Evolutionary conservation across 1,140 invertebrate species (phyloP), one percentile per base, ranked within the genome.

Genomic region (Bombus difficillimus): DNA sequence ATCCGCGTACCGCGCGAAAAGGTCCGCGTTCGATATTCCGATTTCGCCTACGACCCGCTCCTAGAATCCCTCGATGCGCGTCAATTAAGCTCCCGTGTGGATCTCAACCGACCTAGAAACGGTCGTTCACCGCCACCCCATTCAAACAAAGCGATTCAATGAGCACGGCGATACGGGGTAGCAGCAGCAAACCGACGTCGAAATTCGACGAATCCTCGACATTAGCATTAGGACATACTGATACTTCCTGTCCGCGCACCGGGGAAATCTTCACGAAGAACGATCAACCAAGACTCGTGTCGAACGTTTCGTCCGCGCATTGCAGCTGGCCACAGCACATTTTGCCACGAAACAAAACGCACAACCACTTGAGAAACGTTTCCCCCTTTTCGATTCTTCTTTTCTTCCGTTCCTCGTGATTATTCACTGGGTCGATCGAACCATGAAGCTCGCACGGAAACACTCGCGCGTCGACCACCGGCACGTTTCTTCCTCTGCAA

Each of bases 291-390:
- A 47, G 43, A 47, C 57, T 3, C 10, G n/a, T 12, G 57, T 43
- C 13, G 37, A 66, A 82, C 92, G 92, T 94, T 92, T 93, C 92
- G 57, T 91, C 88, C 57, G 90, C 92, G 37, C 92, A 88, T 57
- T 88, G 89, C 32, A 91, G 89, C 25, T 69, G 88, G 76, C 84
- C 89, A 59, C 85, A 88, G 81, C 89, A 89, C 93, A 93, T 94
- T 59, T 88, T 90, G 32, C 9, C 59, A n/a, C 47, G 68, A 32
- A 71, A 81, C 37, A 3, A 28, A 25, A 39, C 25, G 37, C 68
- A 71, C 66, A 32, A 68, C 37, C 71, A 41, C 37, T 72, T 28
- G 59, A 62, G 4, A n/a, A 62, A 68, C 34, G 8, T 25, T 18
- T 32, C n/a, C 3, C 37, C 3, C 41, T 73, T 41, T 47, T 22